Evolutionary conservation across 2,888 invertebrate genomes (phyloP), one percentile per base, ranked within the genome.

Genomic region (Clusia tigrina): DNA sequence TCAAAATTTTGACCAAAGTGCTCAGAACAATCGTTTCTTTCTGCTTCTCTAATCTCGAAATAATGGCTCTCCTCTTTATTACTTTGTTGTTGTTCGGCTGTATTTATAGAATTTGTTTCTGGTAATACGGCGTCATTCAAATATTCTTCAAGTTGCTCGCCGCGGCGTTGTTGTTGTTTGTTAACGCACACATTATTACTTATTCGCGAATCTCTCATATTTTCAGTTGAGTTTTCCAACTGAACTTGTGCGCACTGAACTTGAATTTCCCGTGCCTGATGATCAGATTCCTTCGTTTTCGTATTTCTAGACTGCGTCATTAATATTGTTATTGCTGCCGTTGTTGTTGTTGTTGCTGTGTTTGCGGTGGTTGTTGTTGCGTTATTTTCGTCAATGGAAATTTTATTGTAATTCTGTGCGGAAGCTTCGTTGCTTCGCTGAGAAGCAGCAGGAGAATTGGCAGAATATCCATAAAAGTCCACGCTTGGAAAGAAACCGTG

Each of bases 121-220:
- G 26, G 65, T 68, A 67, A 69, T 70, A 71, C 37, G 10, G 73
- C 78, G 78, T 78, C 76, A 78, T 78, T 73, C 75, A 72, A 74
- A 73, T 58, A 18, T 55, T 59, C 22, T 15, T n/a, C n/a, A n/a
- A n/a, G n/a, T n/a, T n/a, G n/a, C n/a, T n/a, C n/a, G n/a, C n/a
- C n/a, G n/a, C 32, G 24, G 12, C 42, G 53, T 53, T 46, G 26
- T 22, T 60, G 18, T 32, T 57, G 46, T 57, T 46, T 24, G 54
- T 63, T 37, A 48, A 25, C 48, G 42, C 52, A 54, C 15, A 25
- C 51, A 60, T 58, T 60, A 60, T 51, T 58, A 63, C 32, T 57
- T 51, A 52, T 55, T 32, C 26, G 20, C 10, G 20, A 42, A 54
- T 26, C 37, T 58, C 25, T 20, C 15, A 20, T n/a, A 37, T 42